Evolutionary conservation across 30 jellyfish, hydroid and myxozoan species (phyloP), one percentile per base, ranked within the genome.

Genomic region (Aurelia sp.): DNA sequence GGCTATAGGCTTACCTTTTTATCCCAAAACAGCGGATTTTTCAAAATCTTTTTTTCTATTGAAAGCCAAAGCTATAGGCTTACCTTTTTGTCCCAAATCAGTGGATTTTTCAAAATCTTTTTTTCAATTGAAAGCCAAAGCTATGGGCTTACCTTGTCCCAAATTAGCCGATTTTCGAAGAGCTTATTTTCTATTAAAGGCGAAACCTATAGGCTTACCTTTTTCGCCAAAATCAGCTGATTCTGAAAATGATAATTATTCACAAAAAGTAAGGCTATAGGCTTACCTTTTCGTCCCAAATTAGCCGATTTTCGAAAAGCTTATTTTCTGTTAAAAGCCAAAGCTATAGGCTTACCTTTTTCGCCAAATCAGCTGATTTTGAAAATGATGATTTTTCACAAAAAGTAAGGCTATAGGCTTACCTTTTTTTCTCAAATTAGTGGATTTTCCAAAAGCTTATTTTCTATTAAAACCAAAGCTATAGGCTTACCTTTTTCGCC

Each of bases 371-470:
- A 7, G 6, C 66, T 13, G 22, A 13, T 57, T 2, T 57, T 16
- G 22, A 5, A 57, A 13, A 57, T 57, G 22, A 3, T 5, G 2
- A 5, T 57, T 57, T 57, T 57, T 57, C 22, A 19, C 22, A 19
- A 19, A 57, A 57, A 57, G 66, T 19, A 57, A 57, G 66, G 66
- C 66, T 57, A 57, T 57, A 57, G 22, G 22, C 66, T 57, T 57
- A 57, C 66, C 19, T 13, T 57, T 57, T 57, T 16, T 13, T 3
- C 66, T 7, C 3, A 57, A 57, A 5, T 57, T 5, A 4, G 4
- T 4, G 3, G 44, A 2, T 35, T 2, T 35, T 35, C 4, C 3
- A 35, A 35, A 2, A 2, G 44, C 44, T 4, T 35, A 4, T 35
- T 35, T 35, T 35, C 4, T 4, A 35, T 35, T 4, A 35, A 35